Base-by-base conservation (phyloP, 2,113 vertebrate genomes). In the Brienomyrus longianalis region DNA sequence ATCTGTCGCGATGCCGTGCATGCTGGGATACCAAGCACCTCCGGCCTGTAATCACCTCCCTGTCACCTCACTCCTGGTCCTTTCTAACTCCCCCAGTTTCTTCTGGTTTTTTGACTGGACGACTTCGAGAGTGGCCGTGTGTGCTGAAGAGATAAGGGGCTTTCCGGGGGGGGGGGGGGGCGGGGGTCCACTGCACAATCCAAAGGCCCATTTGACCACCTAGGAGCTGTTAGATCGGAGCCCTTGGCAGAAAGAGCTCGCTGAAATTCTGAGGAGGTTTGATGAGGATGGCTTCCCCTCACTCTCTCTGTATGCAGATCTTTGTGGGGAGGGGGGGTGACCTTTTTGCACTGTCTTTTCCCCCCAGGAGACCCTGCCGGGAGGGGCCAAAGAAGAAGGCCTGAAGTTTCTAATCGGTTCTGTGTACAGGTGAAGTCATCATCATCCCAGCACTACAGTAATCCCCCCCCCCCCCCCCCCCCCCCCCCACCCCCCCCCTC, bases 331-430 rank as follows among this genome's bases (percentile, higher is more conserved):
- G 35, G 70, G 50, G 50, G 11, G 31, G 84, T 93, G 90, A 92
- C 54, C 31, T n/a, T 92, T 39, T 86, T 89, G 43, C 86, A 87
- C 47, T 85, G 39, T 91, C 70, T 93, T 48, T 92, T 90, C 92
- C 91, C 85, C 92, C 92, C 93, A 92, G 93, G 96, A 99, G 98
- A 97, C 96, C 96, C 96, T 98, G 96, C 96, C 97, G 96, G 98
- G 97, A 21, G 97, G 97, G 97, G 96, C 97, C 97, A 92, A 96
- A 97, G 96, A 98, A 97, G 97, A 97, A 96, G 93, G 97, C 96
- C 96, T 96, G 96, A 96, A 98, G 97, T 97, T 98, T 99, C 97
- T 98, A 97, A 99, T 95, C 94, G 97, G 96, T 94, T 97, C 96
- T 96, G 95, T 93, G 94, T 96, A 96, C 95, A 97, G 97, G 96